Base-by-base conservation (phyloP, 2,113 vertebrate species). In the Tichodroma muraria region DNA sequence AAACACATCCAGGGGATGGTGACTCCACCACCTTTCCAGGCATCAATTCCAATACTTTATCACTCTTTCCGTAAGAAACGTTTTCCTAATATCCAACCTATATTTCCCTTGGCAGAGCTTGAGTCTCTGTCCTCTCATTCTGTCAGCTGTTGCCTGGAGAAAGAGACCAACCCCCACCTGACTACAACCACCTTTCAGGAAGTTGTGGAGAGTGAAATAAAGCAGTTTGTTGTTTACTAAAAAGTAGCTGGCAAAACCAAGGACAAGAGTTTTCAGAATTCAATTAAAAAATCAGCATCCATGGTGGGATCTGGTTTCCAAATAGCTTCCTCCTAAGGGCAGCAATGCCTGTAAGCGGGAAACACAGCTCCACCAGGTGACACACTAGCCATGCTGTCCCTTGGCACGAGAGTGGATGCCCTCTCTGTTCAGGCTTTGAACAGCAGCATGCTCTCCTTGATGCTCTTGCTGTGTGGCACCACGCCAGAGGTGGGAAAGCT, bases 361-460 rank as follows among this genome's bases (percentile, higher is more conserved):
- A 21, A 45, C n/a, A 78, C 19, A 44, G 44, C 82, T 69, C 80
- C 31, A 20, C 8, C 33, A 35, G 38, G 19, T 61, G 75, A 54
- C 4, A 7, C 25, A 9, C 6, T 0, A 4, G 31, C 50, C 3
- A 1, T 60, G 64, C 40, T 56, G 15, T 21, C 16, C 49, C 33
- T 61, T 1, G 1, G 12, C 4, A 2, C 15, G 66, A 35, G 2
- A 15, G n/a, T 42, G 70, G 37, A 17, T 47, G 13, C 37, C 42
- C 25, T 72, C 64, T 69, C 49, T 2, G 1, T 22, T 19, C 64
- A 49, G 33, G 20, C 38, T 81, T 79, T 83, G 13, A 57, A 15
- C 0, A 0, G 25, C 31, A 89, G 6, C 2, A 0, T 37, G 37
- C 2, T 77, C 16, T 78, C 6, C 63, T 57, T 35, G 50, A 30